Evolutionary conservation across 2,888 invertebrate genomes (phyloP), one percentile per base, ranked within the genome.

Genomic region (Nebria brevicollis): DNA sequence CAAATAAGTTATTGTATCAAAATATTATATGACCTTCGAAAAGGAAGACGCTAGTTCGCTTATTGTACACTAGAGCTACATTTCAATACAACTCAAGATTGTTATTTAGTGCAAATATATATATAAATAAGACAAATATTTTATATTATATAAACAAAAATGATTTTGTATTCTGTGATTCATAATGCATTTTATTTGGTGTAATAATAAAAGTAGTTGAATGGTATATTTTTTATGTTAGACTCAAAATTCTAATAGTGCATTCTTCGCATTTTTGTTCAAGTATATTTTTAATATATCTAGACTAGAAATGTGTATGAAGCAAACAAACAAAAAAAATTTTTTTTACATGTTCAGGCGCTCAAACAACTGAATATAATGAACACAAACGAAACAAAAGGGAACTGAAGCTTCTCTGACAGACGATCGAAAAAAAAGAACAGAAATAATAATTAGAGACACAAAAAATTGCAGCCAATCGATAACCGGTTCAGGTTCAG

Each of bases 401-500:
- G 54, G 54, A 3, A 54, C 54, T 7, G 11, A 54, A 8, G 54
- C 8, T 54, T 13, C 8, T 54, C 54, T 34, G 34, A 34, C 34
- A 34, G 34, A 34, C 34, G 34, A 54, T 54, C 54, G 54, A 54
- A 54, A 54, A 54, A 54, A 54, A 13, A 3, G 54, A 54, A 54
- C 54, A 54, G 54, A 54, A 54, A 54, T 54, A 54, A 54, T 11
- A 54, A 54, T 11, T 54, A 54, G 13, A 54, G 13, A 54, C 8
- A 54, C 7, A 54, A 70, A 70, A 70, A 70, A 70, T 70, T 70
- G 70, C 34, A 70, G 26, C 10, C n/a, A 70, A 70, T 70, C 70
- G 70, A 70, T 70, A 70, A 70, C 70, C 70, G 70, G 70, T 70
- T 34, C 70, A 34, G 66, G 66, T 66, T 15, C 34, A 34, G 34